These are phyloP conservation scores for Scolopax mira DNA, from an alignment of 2,113 vertebrate genomes.

Conservation along the genomic window DNA sequence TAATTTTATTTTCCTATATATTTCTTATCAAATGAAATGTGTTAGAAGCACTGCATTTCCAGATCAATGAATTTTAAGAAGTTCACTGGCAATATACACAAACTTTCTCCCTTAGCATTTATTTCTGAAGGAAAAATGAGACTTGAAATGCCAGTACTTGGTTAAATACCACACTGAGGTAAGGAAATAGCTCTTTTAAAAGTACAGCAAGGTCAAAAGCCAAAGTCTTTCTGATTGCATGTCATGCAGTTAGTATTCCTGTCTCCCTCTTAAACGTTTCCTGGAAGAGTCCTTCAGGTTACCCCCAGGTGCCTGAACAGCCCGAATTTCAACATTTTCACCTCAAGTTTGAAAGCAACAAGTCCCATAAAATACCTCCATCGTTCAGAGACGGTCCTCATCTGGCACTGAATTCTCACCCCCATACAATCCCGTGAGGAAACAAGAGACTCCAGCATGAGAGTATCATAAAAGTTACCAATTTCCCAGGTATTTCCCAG, in stretches of 20 bases:
- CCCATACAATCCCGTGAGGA: neutral
- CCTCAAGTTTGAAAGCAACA: neutral
- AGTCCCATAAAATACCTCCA: conserved; percentile 52
- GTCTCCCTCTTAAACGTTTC: neutral
- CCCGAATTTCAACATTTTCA: neutral
- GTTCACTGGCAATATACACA: neutral
- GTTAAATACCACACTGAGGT: neutral
- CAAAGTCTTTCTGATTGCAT: neutral
- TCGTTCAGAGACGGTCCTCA: neutral
- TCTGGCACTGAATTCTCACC: neutral
- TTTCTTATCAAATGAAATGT: neutral
- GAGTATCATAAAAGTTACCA: neutral
- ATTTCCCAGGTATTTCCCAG: neutral
- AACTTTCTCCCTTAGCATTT: neutral
- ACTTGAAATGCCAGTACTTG: neutral
- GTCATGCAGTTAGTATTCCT: neutral
- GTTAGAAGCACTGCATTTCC: neutral
- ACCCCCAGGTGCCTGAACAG: neutral
- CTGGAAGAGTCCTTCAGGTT: neutral
- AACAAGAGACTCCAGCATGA: neutral
- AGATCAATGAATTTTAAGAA: neutral
- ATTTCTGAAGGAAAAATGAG: neutral
- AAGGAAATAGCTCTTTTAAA: neutral
- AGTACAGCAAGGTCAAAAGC: conserved; percentile 22
- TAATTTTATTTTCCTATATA: neutral